phyloP scores from a whole-genome alignment of 2,113 vertebrate genomes.

The Alectura lathami region DNA sequence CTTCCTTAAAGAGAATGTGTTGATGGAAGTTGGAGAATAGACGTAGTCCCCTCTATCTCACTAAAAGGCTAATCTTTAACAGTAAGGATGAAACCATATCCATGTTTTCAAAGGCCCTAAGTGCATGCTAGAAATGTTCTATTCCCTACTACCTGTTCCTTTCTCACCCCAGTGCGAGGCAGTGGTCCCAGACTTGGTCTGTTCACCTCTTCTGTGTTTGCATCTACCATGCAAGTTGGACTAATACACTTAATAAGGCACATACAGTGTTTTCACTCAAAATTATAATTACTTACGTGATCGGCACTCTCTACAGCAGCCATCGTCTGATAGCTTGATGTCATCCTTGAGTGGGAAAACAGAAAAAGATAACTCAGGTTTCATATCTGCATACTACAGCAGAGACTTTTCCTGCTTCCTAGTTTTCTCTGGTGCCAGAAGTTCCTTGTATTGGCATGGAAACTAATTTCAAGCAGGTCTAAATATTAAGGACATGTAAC shows the following conservation, averaged over 20 bases:
- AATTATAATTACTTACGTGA: conserved; percentile 1
- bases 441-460: background rate
- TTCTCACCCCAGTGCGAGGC: background rate
- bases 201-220: background rate
- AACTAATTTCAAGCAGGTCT: background rate
- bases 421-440: background rate
- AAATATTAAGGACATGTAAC: background rate
- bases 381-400: background rate
- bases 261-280: background rate
- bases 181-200: background rate
- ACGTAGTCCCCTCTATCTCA: background rate
- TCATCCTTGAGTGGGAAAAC: conserved; percentile 48
- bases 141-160: background rate
- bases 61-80: background rate
- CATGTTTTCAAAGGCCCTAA: background rate
- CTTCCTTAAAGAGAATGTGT: background rate
- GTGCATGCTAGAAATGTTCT: background rate
- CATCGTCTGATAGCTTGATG: background rate
- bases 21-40: background rate
- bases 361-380: background rate
- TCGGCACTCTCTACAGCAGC: conserved; percentile 65
- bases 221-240: background rate
- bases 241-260: background rate
- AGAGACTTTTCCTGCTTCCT: background rate
- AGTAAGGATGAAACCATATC: too few relatives aligned